Base-by-base conservation (phyloP, 1,140 invertebrate genomes). In the Leptinotarsa undecemlineata region DNA sequence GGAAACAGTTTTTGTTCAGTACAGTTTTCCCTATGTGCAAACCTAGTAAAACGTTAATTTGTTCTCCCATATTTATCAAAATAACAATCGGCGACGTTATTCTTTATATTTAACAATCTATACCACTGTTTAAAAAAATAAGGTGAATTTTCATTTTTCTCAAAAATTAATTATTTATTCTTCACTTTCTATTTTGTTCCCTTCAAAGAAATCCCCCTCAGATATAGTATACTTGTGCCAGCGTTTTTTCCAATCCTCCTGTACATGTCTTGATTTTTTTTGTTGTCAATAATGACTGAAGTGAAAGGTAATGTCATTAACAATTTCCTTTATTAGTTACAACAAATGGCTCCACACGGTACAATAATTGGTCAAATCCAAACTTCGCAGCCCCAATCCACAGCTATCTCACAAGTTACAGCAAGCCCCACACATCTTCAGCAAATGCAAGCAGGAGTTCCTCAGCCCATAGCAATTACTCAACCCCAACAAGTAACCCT, bases 281-380 rank as follows among this genome's bases (percentile, higher is more conserved):
- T 42, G 33, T 11, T 42, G 33, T 42, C 33, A 42, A 42, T 42
- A 42, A 42, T 11, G 33, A 42, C 3, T 42, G 33, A 42, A 42
- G 33, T 42, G 33, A 42, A 42, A 42, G 33, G 33, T 3, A 42
- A 42, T 57, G 51, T 57, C 51, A 57, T 57, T 57, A 19, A 19
- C n/a, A 15, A 57, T 71, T 71, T 60, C 23, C 51, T 26, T 64
- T 72, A 17, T 23, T 42, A 72, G 71, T 64, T 72, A 20, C 71
- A 72, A 33, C 84, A 86, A 21, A 87, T 88, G 85, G 82, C 85
- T 4, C 85, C 85, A 69, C 81, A 85, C 5, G 86, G 87, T 1
- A 83, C 87, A 2, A 84, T 88, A 21, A 86, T 88, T 26, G 84
- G 87, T n/a, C 87, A 87, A 74, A 78, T 85, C 64, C 75, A 79